Percentiles rank a stretch among this genome's conserved stretches.
Conservation (phyloP, 2,888 invertebrate genomes). For the Agrochola lychnidis region DNA sequence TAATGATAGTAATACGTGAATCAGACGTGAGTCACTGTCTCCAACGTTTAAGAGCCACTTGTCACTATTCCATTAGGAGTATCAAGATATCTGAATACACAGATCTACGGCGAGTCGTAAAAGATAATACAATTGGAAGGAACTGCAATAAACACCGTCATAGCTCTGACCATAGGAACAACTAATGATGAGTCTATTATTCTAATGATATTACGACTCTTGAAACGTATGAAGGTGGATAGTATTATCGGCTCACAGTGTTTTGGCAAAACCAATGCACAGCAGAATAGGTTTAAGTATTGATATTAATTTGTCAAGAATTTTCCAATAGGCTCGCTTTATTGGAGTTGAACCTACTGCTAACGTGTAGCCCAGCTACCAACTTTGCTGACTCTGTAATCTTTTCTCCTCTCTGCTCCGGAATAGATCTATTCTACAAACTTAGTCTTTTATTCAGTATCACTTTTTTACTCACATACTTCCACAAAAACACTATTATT, state of each 20-base stretch:
- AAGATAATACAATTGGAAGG: slow-evolving; percentile 20
- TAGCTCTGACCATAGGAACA: neutral
- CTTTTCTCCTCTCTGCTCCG: neutral
- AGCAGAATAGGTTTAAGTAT: neutral
- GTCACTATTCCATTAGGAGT: slow-evolving; percentile 45
- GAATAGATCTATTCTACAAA: neutral
- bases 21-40: slow-evolving; percentile 63
- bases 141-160: neutral
- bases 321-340: neutral
- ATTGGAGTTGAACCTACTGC: slow-evolving; percentile 1
- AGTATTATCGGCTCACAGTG: neutral
- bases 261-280: neutral
- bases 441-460: neutral
- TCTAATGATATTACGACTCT: neutral
- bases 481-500: neutral
- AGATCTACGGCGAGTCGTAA: slow-evolving; percentile 10
- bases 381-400: neutral
- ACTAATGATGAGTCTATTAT: neutral
- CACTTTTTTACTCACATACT: slow-evolving; percentile 1
- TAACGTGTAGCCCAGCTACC: neutral
- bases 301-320: neutral
- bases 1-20: slow-evolving; percentile 45
- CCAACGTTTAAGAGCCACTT: slow-evolving; percentile 1
- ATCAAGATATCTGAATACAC: slow-evolving; percentile 28
- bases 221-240: neutral